These are phyloP conservation scores for Leptinotarsa rubiginosa DNA, from an alignment of 2,888 invertebrate species.

Conservation along the genomic window DNA sequence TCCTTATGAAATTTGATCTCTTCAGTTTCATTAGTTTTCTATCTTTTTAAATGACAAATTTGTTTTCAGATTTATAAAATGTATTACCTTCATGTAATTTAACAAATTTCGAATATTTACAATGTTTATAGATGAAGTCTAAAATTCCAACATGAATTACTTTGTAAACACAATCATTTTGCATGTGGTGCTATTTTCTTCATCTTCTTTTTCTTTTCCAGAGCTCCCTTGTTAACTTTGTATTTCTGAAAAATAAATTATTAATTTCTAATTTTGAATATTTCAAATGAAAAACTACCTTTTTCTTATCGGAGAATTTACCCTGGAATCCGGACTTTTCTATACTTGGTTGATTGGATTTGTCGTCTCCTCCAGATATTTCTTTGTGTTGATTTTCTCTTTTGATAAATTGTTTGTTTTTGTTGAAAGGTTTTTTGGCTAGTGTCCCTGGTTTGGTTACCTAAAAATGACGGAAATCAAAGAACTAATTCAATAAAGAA, in stretches of 20 bases:
- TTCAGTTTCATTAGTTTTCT: too few relatives aligned
- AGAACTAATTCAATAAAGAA: background rate
- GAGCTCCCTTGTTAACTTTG: conserved; percentile 52
- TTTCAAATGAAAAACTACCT: conserved; percentile 31
- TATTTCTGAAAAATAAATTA: conserved; percentile 54
- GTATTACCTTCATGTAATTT: too few relatives aligned
- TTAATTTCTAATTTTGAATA: background rate
- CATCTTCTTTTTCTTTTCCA: conserved; percentile 55
- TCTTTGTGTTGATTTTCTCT: conserved; percentile 8
- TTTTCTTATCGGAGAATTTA: conserved; percentile 39
- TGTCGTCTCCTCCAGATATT: conserved; percentile 7
- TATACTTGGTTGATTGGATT: conserved; percentile 21
- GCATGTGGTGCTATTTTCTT: conserved; percentile 49
- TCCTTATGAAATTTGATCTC: too few relatives aligned
- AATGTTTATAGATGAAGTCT: too few relatives aligned
- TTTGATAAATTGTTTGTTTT: background rate
- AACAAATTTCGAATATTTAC: too few relatives aligned
- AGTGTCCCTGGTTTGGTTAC: conserved; percentile 43
- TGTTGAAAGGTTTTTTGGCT: conserved; percentile 21
- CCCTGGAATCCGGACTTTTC: conserved; percentile 36
- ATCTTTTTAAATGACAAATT: too few relatives aligned
- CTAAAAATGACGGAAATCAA: conserved; percentile 35
- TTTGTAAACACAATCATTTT: background rate
- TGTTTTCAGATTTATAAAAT: too few relatives aligned
- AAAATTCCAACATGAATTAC: too few relatives aligned